Conservation (phyloP, 2,888 invertebrate species). For the Tiliacea citrago region DNA sequence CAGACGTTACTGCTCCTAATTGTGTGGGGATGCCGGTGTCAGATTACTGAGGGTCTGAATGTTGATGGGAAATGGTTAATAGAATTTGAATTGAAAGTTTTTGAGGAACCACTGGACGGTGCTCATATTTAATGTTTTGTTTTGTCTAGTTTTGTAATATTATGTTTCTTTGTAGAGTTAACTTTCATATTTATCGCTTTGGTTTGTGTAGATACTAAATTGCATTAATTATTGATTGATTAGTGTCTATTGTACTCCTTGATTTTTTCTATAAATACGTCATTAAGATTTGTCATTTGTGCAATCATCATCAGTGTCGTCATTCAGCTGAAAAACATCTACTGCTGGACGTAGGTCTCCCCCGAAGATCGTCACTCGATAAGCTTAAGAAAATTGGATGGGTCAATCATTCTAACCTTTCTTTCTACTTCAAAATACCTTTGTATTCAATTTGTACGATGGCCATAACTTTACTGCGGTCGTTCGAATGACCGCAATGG, state of each 20-base stretch:
- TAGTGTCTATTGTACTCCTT: background rate
- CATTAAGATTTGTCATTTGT: no score
- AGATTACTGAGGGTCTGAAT: slow-evolving; percentile 73
- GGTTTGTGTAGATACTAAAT: background rate
- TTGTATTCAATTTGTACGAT: slow-evolving; percentile 28
- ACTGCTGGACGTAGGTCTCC: background rate
- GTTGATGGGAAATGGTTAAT: slow-evolving; percentile 68
- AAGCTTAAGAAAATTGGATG: background rate
- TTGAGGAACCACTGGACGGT: slow-evolving; percentile 25
- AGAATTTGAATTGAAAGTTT: slow-evolving; percentile 64
- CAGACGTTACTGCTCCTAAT: slow-evolving; percentile 77
- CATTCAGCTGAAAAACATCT: no score
- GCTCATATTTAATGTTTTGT: background rate
- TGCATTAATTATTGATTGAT: background rate
- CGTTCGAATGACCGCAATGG: slow-evolving; percentile 17
- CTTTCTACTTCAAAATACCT: slow-evolving; percentile 11
- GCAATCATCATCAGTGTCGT: no score
- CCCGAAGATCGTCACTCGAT: accelerated
- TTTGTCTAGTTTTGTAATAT: slow-evolving; percentile 7
- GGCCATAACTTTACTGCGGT: slow-evolving; percentile 20
- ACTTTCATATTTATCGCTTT: background rate
- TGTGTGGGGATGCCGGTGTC: slow-evolving; percentile 81
- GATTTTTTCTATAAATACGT: no score
- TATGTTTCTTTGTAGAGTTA: slow-evolving; percentile 11
- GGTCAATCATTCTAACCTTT: background rate